These are phyloP conservation scores for Artemia franciscana DNA, from an alignment of 1,140 invertebrate species.

Conservation along the genomic window DNA sequence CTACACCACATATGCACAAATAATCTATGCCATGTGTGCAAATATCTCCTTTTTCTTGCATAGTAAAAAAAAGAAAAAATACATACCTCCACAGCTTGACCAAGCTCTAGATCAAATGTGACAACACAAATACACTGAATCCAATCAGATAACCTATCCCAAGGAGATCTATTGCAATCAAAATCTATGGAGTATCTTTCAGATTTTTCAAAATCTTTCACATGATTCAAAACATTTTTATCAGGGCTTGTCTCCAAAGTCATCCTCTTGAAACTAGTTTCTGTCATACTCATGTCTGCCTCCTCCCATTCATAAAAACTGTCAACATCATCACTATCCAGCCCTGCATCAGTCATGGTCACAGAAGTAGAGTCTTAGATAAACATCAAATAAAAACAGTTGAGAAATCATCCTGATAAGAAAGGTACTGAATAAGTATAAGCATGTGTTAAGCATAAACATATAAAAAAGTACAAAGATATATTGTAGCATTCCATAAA, in stretches of 20 bases:
- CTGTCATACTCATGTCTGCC: neutral
- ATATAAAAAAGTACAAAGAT: no score
- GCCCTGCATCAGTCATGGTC: neutral
- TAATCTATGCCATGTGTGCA: no score
- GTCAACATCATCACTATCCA: neutral
- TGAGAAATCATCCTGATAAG: no score
- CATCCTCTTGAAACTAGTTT: neutral
- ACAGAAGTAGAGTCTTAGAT: no score
- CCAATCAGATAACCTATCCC: slow-evolving; percentile 64
- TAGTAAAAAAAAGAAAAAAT: slow-evolving; percentile 7
- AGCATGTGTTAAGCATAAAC: no score
- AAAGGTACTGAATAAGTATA: no score
- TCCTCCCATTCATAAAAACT: neutral
- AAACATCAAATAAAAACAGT: no score
- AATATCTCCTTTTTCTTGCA: no score
- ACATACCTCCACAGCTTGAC: slow-evolving; percentile 74
- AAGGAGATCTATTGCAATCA: slow-evolving; percentile 14
- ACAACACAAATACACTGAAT: slow-evolving; percentile 89
- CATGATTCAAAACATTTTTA: neutral
- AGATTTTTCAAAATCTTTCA: neutral
- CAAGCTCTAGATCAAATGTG: slow-evolving; percentile 92
- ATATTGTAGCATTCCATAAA: no score
- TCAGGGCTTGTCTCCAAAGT: no score
- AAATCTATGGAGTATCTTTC: neutral
- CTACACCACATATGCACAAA: no score